Percentiles rank a stretch among this genome's conserved stretches.
Evolutionary conservation across 2,113 vertebrate genomes (phyloP).

Genomic region (Nansenia antarctica): DNA sequence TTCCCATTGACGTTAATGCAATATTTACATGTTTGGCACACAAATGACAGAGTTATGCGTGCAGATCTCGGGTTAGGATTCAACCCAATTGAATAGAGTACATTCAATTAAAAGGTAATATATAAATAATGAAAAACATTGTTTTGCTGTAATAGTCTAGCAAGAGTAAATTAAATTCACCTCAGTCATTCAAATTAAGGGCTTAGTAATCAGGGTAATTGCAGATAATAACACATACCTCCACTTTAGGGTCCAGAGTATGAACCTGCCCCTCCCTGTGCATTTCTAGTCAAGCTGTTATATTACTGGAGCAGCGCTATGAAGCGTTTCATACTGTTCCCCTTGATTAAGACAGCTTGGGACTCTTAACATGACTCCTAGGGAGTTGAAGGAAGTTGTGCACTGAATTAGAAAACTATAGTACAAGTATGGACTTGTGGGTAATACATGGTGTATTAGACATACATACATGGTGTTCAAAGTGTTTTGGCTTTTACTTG

Average conservation of each 20-base stretch:
- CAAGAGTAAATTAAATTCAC: constrained; percentile 55
- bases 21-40: too few species aligned
- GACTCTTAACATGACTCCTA: constrained; percentile 41
- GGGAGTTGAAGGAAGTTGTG: constrained; percentile 29
- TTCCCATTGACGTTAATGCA: too few species aligned
- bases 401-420: constrained; percentile 21
- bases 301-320: constrained; percentile 38
- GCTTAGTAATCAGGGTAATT: constrained; percentile 75
- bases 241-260: constrained; percentile 46
- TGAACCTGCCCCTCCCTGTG: constrained; percentile 40
- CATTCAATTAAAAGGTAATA: constrained; percentile 21
- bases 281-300: constrained; percentile 28
- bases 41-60: too few species aligned
- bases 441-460: too few species aligned
- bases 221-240: constrained; percentile 65
- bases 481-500: too few species aligned
- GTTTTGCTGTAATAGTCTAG: constrained; percentile 28
- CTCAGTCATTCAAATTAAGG: constrained; percentile 66
- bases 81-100: constrained; percentile 14
- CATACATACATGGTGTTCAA: too few species aligned
- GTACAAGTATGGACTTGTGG: too few species aligned
- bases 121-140: constrained; percentile 28
- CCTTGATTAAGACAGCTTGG: constrained; percentile 59
- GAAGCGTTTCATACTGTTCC: constrained; percentile 60
- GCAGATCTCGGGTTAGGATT: too few species aligned